These are phyloP conservation scores for Scarus forsteni DNA, from an alignment of 2,797 vertebrate genomes.

Conservation along the genomic window DNA sequence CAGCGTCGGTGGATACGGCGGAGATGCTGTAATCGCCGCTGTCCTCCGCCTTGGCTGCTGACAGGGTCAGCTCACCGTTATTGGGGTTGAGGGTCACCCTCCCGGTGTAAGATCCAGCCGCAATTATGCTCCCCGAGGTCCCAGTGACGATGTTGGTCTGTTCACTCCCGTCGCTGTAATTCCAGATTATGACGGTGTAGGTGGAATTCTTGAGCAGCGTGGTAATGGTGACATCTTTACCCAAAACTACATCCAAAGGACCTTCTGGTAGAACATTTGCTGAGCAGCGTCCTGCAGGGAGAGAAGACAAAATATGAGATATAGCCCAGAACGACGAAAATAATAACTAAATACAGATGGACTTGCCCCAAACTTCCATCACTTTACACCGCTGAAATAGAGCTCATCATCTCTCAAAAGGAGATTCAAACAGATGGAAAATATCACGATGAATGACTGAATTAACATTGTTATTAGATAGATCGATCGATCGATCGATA, in stretches of 20 bases:
- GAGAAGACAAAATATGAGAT: background rate
- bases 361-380: no score
- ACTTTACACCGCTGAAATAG: no score
- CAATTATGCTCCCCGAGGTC: fast-evolving
- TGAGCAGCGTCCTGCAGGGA: constrained; percentile 18
- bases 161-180: fast-evolving
- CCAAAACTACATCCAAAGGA: constrained; percentile 24
- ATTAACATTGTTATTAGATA: no score
- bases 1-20: fast-evolving
- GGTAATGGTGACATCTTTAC: constrained; percentile 23
- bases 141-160: fast-evolving
- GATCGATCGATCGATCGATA: no score
- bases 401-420: no score
- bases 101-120: fast-evolving
- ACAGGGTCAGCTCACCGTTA: constrained; percentile 42
- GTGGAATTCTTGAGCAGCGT: fast-evolving
- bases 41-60: fast-evolving
- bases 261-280: constrained; percentile 12
- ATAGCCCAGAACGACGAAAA: no score
- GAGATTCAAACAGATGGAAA: no score
- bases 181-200: background rate
- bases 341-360: no score
- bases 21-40: constrained; percentile 42
- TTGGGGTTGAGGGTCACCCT: fast-evolving
- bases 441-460: no score